Base-by-base conservation (phyloP, 2,888 invertebrate genomes). In the Phasia obesa region DNA sequence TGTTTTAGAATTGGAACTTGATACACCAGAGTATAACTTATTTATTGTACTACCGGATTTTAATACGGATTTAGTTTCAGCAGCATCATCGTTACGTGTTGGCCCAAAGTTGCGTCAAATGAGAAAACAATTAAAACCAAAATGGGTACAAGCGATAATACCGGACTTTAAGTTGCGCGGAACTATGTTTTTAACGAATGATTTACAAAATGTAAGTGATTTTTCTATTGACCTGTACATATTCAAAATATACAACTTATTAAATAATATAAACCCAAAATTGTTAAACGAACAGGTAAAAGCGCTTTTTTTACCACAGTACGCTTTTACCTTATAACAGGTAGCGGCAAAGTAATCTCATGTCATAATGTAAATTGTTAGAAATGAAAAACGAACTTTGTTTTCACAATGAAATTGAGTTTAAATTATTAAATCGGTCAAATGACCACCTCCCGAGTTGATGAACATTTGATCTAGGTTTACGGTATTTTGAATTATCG, bases 161-260 rank as follows among this genome's bases (percentile, higher is more conserved):
- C 97, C 97, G 0, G 95, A 95, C 87, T 97, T 97, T 88, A 94
- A 93, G 89, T 93, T 96, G 23, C 95, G 95, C 84, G 96, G 96
- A 59, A 95, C 95, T 86, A 94, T 96, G 85, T 94, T 94, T 62
- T 92, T 97, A 64, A 96, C 96, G n/a, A 94, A 95, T 67, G 95
- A 95, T 87, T 92, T 97, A 83, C 96, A 96, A 90, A 94, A 95
- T 93, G 97, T 96, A 92, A 92, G 92, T 87, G 60, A 3, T n/a
- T 42, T 42, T 42, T 42, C 2, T 42, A 13, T 15, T 27, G 3
- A 27, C 27, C 27, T n/a, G n/a, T n/a, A n/a, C n/a, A n/a, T n/a
- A n/a, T n/a, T n/a, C n/a, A n/a, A n/a, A n/a, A n/a, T 6, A 38
- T 15, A 38, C 38, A 38, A 38, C 1, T 38, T 38, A 13, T 38